These are phyloP conservation scores for Limnephilus lunatus DNA, from an alignment of 2,888 invertebrate genomes.

Conservation along the genomic window DNA sequence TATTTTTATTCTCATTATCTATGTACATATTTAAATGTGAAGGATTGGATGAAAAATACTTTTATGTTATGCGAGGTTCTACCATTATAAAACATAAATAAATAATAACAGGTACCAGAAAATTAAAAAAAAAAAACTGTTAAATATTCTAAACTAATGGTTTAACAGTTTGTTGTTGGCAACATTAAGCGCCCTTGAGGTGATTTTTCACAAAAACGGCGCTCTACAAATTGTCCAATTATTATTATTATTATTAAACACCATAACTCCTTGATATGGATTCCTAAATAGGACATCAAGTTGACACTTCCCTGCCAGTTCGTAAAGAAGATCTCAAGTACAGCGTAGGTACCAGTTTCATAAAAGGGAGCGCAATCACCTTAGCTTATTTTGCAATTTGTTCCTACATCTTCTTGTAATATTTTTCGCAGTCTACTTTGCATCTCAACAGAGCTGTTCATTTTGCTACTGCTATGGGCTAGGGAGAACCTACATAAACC, in stretches of 20 bases:
- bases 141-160: constrained; percentile 18
- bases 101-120: constrained; percentile 44
- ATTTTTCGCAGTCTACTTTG: neutral
- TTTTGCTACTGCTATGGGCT: neutral
- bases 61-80: neutral
- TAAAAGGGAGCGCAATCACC: neutral
- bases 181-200: no score
- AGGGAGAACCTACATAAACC: neutral
- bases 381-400: neutral
- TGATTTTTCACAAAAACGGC: no score
- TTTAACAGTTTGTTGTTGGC: constrained; percentile 13
- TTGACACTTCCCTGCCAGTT: neutral
- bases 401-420: neutral
- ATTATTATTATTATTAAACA: no score
- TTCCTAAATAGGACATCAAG: neutral
- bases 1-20: neutral
- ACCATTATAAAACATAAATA: constrained; percentile 26
- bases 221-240: no score
- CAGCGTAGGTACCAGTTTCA: neutral
- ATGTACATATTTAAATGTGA: neutral
- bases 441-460: neutral
- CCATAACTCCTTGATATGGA: constrained; percentile 12
- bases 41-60: neutral
- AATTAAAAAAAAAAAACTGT: constrained; percentile 33
- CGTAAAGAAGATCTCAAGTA: neutral